Conservation (phyloP, 92 coral and sea anemone genomes). For the Pocillopora grandis region DNA sequence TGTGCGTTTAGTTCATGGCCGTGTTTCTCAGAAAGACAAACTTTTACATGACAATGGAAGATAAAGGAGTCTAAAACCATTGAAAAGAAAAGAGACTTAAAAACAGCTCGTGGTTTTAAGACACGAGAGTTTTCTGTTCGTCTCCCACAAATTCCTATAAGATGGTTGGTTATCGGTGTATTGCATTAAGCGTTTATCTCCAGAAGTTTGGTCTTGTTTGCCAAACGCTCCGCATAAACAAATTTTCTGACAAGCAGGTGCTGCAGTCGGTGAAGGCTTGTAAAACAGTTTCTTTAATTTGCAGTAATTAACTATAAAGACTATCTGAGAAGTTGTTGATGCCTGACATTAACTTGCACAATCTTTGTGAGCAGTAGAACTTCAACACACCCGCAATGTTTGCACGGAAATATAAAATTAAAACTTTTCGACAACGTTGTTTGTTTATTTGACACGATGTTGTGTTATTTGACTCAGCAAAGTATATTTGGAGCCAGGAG, state of each 20-base stretch:
- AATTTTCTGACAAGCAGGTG: conserved; percentile 3
- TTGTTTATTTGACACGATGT: neutral
- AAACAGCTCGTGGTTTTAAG: neutral
- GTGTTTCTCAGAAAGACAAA: neutral
- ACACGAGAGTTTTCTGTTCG: neutral
- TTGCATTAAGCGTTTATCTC: neutral
- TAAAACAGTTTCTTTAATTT: conserved; percentile 25
- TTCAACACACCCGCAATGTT: neutral
- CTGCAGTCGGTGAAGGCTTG: neutral
- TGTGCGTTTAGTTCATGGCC: conserved; percentile 2
- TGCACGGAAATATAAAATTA: neutral
- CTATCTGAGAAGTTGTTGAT: neutral
- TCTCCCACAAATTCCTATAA: neutral
- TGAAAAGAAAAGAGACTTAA: neutral
- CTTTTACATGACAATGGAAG: conserved; percentile 33
- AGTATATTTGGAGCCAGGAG: too few species aligned
- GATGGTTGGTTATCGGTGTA: neutral
- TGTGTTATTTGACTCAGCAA: too few species aligned
- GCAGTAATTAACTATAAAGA: conserved; percentile 22
- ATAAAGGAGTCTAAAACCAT: neutral
- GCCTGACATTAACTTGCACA: neutral
- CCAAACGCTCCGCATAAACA: neutral
- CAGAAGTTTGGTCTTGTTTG: neutral
- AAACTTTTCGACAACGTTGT: neutral
- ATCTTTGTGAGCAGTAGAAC: neutral